Percentiles rank a stretch among this genome's conserved stretches.
Evolutionary conservation across 2,113 vertebrate genomes (phyloP).

Genomic region (Corythornis cristatus): DNA sequence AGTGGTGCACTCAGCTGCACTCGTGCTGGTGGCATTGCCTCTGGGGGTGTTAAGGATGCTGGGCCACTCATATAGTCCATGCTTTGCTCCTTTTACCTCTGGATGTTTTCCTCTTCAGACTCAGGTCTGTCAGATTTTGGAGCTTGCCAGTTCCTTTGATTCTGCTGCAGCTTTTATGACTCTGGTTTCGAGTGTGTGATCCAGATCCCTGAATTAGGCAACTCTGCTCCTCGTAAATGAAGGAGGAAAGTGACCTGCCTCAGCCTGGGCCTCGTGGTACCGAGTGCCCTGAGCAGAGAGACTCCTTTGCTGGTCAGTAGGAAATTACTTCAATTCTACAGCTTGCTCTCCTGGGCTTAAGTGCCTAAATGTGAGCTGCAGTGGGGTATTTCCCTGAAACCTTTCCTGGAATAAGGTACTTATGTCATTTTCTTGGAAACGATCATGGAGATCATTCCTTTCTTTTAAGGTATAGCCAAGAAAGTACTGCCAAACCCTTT

Average conservation of each 20-base stretch:
- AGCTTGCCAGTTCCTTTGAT: background rate
- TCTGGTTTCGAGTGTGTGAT: background rate
- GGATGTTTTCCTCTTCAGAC: background rate
- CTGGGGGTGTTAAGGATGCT: background rate
- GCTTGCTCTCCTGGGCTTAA: conserved; percentile 7
- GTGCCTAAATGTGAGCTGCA: conserved; percentile 10
- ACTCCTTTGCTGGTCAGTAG: conserved; percentile 14
- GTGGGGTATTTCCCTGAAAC: conserved; percentile 63
- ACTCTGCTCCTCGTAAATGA: background rate
- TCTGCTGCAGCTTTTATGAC: background rate
- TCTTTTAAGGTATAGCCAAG: conserved; percentile 55
- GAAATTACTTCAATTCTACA: conserved; percentile 4
- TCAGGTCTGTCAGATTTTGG: background rate
- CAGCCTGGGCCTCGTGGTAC: background rate
- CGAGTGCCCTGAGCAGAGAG: background rate
- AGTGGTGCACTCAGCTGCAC: background rate
- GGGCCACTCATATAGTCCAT: background rate
- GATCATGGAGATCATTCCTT: background rate
- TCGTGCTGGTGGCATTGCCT: background rate
- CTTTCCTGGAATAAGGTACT: conserved; percentile 65
- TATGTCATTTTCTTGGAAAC: conserved; percentile 66
- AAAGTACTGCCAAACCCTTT: conserved; percentile 51
- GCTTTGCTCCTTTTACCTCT: background rate
- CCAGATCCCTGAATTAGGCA: background rate
- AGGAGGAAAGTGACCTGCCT: background rate